A percentile compares a stretch with the other conserved stretches of the same genome.
phyloP scores from a whole-genome alignment of 2,888 invertebrate genomes.

The Cylloceria caligata region DNA sequence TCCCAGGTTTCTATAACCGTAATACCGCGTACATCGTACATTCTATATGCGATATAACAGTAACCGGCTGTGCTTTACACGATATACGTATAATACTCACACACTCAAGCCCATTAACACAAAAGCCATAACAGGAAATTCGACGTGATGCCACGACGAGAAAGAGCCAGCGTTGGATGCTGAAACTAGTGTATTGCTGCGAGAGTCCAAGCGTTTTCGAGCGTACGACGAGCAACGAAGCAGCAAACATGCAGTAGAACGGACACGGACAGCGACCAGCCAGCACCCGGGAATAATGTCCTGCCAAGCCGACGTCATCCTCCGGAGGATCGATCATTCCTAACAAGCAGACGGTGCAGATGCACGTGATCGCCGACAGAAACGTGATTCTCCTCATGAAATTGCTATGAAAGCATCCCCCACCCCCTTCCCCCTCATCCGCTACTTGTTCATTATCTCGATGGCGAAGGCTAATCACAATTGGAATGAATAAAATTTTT shows the following conservation, averaged over 20 bases:
- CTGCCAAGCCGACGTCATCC: conserved; percentile 73
- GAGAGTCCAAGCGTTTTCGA: conserved; percentile 49
- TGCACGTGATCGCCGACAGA: conserved; percentile 50
- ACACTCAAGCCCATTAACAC: conserved; percentile 17
- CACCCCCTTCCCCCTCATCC: no score
- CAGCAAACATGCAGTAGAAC: conserved; percentile 67
- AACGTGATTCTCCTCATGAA: conserved; percentile 41
- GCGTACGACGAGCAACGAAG: conserved; percentile 60
- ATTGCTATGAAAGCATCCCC: conserved; percentile 41
- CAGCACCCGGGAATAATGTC: conserved; percentile 70
- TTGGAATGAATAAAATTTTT: neutral
- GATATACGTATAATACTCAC: conserved; percentile 6
- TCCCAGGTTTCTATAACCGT: conserved; percentile 31
- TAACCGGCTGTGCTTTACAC: neutral
- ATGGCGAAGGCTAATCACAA: neutral
- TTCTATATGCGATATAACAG: conserved; percentile 30
- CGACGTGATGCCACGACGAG: conserved; percentile 38
- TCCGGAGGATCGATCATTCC: conserved; percentile 74
- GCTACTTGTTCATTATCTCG: neutral
- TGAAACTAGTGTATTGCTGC: conserved; percentile 22
- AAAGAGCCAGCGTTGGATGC: conserved; percentile 20
- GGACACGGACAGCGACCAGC: conserved; percentile 56
- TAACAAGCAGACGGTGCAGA: conserved; percentile 65
- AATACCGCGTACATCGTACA: conserved; percentile 16
- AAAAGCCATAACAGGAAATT: conserved; percentile 36